Conservation (phyloP, 2,797 vertebrate genomes). For the Fistularia tabacaria region DNA sequence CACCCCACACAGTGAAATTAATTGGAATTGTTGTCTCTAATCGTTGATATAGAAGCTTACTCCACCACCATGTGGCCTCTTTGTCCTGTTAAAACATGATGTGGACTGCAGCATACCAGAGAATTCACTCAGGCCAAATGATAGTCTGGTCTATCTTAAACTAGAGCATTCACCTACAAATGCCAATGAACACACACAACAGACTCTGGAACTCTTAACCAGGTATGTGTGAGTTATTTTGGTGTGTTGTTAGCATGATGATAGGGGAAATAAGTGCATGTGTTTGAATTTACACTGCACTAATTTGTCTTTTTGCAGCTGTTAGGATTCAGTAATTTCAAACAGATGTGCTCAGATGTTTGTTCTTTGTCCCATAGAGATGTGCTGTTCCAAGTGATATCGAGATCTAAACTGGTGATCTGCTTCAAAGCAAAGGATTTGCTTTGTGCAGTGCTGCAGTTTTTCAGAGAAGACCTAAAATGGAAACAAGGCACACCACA, state of each 20-base stretch:
- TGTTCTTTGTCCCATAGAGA: conserved; percentile 63
- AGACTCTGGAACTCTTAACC: conserved; percentile 64
- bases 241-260: conserved; percentile 30
- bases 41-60: conserved; percentile 40
- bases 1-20: no score
- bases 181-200: conserved; percentile 58
- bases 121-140: conserved; percentile 28
- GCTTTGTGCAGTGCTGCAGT: conserved; percentile 75
- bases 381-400: conserved; percentile 75
- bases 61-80: conserved; percentile 48
- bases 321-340: conserved; percentile 3
- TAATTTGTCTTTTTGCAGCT: conserved; percentile 7
- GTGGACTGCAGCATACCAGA: conserved; percentile 12
- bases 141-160: conserved; percentile 78
- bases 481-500: conserved; percentile 80
- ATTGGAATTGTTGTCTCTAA: no score
- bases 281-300: background rate
- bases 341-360: no score
- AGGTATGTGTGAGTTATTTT: conserved; percentile 61
- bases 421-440: conserved; percentile 92
- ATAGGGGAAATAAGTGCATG: background rate
- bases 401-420: conserved; percentile 71
- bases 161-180: conserved; percentile 65
- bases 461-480: conserved; percentile 66
- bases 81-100: conserved; percentile 75